phyloP scores from a whole-genome alignment of 2,113 vertebrate species.

The Cebus imitator region DNA sequence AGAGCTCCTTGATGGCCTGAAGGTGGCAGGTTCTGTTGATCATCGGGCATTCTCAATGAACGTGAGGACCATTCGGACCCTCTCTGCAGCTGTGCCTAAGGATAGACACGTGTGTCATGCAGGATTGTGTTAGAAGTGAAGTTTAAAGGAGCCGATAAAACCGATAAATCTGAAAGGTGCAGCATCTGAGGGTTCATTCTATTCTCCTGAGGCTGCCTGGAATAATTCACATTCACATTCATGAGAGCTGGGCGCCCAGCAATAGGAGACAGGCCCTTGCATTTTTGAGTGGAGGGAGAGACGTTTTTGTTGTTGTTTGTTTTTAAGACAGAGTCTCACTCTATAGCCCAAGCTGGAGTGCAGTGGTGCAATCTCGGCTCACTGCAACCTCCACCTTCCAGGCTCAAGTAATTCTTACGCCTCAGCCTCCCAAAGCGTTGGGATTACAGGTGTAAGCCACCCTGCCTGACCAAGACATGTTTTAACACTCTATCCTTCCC shows the following conservation, averaged over 20 bases:
- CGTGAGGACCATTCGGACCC: neutral
- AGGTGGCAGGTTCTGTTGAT: neutral
- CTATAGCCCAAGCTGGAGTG: no score
- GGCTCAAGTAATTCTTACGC: no score
- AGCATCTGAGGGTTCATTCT: neutral
- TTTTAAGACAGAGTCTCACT: no score
- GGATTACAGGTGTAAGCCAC: no score
- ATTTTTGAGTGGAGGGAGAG: neutral
- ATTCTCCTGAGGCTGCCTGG: neutral
- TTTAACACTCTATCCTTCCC: neutral
- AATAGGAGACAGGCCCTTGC: neutral
- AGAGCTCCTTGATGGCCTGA: rapidly evolving
- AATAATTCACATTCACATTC: neutral
- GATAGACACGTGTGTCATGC: no score
- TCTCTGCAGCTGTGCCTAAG: neutral
- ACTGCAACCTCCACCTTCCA: no score
- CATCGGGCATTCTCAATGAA: neutral
- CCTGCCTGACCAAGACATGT: neutral
- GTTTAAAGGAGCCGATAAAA: neutral
- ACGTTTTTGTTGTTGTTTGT: no score
- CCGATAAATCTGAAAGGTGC: neutral
- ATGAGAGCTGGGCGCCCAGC: neutral
- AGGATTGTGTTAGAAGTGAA: neutral
- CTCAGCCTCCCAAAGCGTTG: no score
- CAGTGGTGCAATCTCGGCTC: no score